Evolutionary conservation across 2,888 invertebrate species (phyloP).

Genomic region (Myopa testacea): DNA sequence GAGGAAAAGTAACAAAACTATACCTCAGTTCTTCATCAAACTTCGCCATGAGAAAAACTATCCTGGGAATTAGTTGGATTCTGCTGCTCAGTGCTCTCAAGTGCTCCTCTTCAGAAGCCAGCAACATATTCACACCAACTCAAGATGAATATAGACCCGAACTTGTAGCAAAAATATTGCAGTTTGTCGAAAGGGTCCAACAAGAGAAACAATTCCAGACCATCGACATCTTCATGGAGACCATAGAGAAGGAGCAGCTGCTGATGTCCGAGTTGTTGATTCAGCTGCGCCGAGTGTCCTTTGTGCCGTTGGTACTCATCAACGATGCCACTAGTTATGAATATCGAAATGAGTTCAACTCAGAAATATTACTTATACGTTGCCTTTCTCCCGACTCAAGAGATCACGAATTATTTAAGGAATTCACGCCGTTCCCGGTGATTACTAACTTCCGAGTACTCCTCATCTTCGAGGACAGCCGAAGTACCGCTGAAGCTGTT

Average conservation of each 20-base stretch:
- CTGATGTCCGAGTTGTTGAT: slow-evolving; percentile 1
- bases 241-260: neutral
- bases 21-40: neutral
- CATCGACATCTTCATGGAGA: neutral
- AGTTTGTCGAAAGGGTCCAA: neutral
- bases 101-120: neutral
- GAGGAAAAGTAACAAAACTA: neutral
- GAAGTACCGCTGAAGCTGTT: neutral
- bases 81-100: neutral
- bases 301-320: slow-evolving; percentile 14
- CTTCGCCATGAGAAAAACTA: neutral
- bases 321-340: slow-evolving; percentile 21
- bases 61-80: neutral
- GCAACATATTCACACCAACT: neutral
- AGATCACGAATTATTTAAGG: neutral
- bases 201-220: slow-evolving; percentile 18
- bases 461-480: neutral
- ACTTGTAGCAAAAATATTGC: neutral
- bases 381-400: neutral
- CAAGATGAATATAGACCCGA: neutral
- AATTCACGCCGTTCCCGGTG: slow-evolving; percentile 25
- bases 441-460: slow-evolving; percentile 22
- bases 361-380: slow-evolving; percentile 18
- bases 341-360: slow-evolving; percentile 12
- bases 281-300: neutral